These are phyloP conservation scores for Vimba vimba DNA, from an alignment of 2,113 vertebrate species.

Conservation along the genomic window DNA sequence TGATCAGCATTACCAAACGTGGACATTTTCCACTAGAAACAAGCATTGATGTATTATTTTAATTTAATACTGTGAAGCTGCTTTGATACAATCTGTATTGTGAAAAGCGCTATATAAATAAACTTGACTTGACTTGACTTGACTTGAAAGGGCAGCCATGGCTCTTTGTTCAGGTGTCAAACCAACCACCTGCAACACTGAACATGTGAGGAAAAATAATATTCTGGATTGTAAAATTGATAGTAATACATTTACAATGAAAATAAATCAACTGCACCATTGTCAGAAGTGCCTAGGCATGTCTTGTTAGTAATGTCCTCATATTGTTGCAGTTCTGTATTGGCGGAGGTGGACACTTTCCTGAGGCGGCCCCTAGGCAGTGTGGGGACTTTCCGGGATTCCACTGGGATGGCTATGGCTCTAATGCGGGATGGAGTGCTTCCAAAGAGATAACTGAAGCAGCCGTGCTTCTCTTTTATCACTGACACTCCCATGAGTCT, in stretches of 20 bases:
- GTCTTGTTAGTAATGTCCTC: not conserved
- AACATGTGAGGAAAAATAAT: slow-evolving; percentile 60
- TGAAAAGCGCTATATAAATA: no score
- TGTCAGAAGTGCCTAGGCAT: not conserved
- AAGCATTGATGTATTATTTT: no score
- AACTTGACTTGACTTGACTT: no score
- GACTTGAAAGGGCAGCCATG: slow-evolving; percentile 53
- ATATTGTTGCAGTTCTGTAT: slow-evolving; percentile 59
- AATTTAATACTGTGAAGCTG: no score
- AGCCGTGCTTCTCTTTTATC: slow-evolving; percentile 57
- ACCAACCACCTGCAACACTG: slow-evolving; percentile 59
- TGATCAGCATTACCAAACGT: no score
- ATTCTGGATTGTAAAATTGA: not conserved
- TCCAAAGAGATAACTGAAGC: slow-evolving; percentile 61
- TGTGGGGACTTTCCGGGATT: slow-evolving; percentile 62
- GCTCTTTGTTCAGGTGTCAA: slow-evolving; percentile 67
- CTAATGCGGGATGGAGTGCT: slow-evolving; percentile 45
- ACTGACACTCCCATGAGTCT: slow-evolving; percentile 24
- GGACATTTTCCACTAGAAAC: no score
- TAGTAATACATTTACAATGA: not conserved
- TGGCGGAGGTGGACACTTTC: slow-evolving; percentile 63
- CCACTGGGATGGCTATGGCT: slow-evolving; percentile 61
- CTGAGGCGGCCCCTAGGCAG: slow-evolving; percentile 50
- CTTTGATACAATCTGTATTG: no score
- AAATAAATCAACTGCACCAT: not conserved